phyloP scores from a whole-genome alignment of 2,888 invertebrate genomes.

The Tromatobia lineatoria region DNA sequence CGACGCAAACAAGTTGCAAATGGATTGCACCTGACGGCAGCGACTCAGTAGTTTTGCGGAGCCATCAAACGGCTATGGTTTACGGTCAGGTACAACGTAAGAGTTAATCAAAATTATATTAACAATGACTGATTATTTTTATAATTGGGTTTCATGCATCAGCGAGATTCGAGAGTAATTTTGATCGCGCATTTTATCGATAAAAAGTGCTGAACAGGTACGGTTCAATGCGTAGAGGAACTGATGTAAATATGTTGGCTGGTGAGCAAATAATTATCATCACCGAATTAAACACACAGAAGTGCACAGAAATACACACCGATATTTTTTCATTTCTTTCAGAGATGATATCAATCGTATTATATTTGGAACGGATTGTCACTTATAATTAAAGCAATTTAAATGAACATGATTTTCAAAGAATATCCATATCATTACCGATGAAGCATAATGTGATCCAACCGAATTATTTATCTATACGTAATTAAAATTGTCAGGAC shows the following conservation, averaged over 20 bases:
- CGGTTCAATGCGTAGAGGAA: constrained; percentile 33
- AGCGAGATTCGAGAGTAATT: constrained; percentile 34
- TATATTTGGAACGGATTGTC: not conserved
- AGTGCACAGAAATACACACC: not conserved
- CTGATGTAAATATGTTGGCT: constrained; percentile 12
- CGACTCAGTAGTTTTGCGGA: not conserved
- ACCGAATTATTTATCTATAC: not conserved
- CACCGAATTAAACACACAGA: not conserved
- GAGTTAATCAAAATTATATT: constrained; percentile 1
- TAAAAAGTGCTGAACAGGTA: constrained; percentile 22
- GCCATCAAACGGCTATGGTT: constrained; percentile 47
- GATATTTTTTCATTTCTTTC: not conserved
- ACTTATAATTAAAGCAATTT: not conserved
- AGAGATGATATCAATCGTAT: not conserved
- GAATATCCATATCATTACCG: not conserved
- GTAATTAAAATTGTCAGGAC: not conserved
- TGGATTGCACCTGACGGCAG: constrained; percentile 1
- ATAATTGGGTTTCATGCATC: constrained; percentile 18
- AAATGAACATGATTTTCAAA: not conserved
- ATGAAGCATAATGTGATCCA: not conserved
- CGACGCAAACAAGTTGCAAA: constrained; percentile 21
- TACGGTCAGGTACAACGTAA: constrained; percentile 54
- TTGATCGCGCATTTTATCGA: not conserved
- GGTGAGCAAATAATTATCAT: constrained; percentile 8
- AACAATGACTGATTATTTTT: constrained; percentile 8